Base-by-base conservation (phyloP, 2,888 invertebrate genomes). In the Tortricodes alternella region DNA sequence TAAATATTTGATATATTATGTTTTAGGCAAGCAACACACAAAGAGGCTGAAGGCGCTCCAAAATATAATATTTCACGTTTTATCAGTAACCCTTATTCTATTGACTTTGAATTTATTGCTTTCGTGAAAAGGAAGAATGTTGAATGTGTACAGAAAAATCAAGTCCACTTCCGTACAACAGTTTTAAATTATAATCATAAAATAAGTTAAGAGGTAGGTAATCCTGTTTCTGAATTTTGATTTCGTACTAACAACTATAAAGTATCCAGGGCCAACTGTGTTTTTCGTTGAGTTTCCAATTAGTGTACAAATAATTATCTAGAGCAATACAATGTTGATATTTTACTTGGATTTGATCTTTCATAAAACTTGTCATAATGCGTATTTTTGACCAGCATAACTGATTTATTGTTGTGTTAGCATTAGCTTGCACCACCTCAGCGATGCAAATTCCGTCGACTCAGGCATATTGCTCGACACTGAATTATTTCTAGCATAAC, bases 1-100 rank as follows among this genome's bases (percentile, higher is more conserved):
- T 85, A 81, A 78, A 77, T 80, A 78, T 70, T 76, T 85, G 83
- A 85, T 84, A 81, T 85, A 85, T 85, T 77, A 80, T 79, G 66
- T 72, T 66, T 70, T 70, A 63, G 74, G 70, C 73, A 66, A 72
- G 73, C 68, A 70, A 72, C 73, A 74, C 66, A 69, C 67, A 60
- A 67, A 64, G 60, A 61, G 68, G 62, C 63, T 68, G 62, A 65
- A 66, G 66, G 62, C 59, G 61, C 50, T 64, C 62, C 68, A 70
- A 71, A 70, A 74, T 77, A 78, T 76, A 74, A 74, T 73, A 76
- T 79, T 76, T 78, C 74, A 73, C 64, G 64, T 75, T 71, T 73
- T 69, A 62, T 46, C 63, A 50, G 65, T 64, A 64, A 67, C 64
- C 71, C 65, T 64, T 67, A n/a, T 68, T 67, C 62, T 70, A 70